phyloP scores from a whole-genome alignment of 2,888 invertebrate species.

The Ectropis crepuscularia region DNA sequence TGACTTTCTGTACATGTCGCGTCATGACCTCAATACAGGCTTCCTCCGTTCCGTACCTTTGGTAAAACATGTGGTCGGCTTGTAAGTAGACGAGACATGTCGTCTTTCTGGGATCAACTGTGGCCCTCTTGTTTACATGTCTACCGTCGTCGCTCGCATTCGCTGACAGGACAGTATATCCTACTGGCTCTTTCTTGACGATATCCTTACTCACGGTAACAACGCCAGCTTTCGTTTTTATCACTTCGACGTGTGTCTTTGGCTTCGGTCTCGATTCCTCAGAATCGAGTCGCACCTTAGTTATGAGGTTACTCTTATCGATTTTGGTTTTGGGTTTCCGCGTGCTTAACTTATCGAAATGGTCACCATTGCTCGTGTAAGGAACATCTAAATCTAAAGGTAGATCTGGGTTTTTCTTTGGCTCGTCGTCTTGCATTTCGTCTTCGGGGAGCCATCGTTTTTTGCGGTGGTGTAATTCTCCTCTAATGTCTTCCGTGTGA shows the following conservation, averaged over 20 bases:
- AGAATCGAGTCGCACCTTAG: slow-evolving; percentile 80
- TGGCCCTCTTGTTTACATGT: slow-evolving; percentile 87
- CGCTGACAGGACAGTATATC: slow-evolving; percentile 75
- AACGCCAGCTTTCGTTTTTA: slow-evolving; percentile 87
- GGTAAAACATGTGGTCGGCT: slow-evolving; percentile 98
- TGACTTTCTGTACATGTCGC: slow-evolving; percentile 96
- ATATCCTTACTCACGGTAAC: slow-evolving; percentile 87
- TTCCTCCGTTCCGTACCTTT: slow-evolving; percentile 96
- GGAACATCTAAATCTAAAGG: slow-evolving; percentile 87
- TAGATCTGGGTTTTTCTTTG: slow-evolving; percentile 86
- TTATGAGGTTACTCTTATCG: slow-evolving; percentile 82
- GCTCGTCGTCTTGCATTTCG: slow-evolving; percentile 83
- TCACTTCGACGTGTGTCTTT: slow-evolving; percentile 88
- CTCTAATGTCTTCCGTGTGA: slow-evolving; percentile 68
- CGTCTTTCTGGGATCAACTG: slow-evolving; percentile 93
- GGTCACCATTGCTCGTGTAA: slow-evolving; percentile 86
- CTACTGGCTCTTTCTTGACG: slow-evolving; percentile 84
- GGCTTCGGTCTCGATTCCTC: slow-evolving; percentile 86
- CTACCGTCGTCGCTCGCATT: slow-evolving; percentile 83
- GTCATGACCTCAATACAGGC: slow-evolving; percentile 98
- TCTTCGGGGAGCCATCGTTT: slow-evolving; percentile 90
- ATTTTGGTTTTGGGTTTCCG: slow-evolving; percentile 81
- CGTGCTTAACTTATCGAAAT: slow-evolving; percentile 78
- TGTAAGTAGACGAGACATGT: slow-evolving; percentile 98
- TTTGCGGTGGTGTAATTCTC: slow-evolving; percentile 72